Base-by-base conservation (phyloP, 1,140 invertebrate species). In the Hestina assimilis region DNA sequence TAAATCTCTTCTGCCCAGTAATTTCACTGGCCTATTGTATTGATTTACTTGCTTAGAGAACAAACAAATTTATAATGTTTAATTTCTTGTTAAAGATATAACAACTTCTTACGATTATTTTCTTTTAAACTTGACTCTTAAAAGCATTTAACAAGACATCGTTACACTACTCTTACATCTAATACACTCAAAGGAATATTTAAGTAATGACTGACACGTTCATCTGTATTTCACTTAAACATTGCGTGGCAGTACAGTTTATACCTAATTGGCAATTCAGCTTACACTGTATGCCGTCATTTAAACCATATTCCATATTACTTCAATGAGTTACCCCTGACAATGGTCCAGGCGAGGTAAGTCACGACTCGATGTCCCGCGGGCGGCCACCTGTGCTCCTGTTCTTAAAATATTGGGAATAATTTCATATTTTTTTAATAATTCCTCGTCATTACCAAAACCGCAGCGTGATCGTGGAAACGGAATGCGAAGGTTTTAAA, bases 311-410 rank as follows among this genome's bases (percentile, higher is more conserved):
- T 66, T 71, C 65, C 58, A 57, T 66, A 66, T 78, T 72, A 72
- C 70, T 73, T 71, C 68, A 66, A 71, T 66, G 62, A 69, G 64
- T 72, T 68, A 69, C 40, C 63, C 60, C 63, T 72, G 64, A 81
- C 75, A 83, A 83, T 75, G 70, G 69, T 59, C 52, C 42, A 64
- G 61, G 71, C 33, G 33, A 38, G 65, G 78, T 84, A 84, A 87
- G 81, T 87, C 81, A 87, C 81, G 83, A 83, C 72, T 68, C 40
- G 29, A 40, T 21, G 46, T 69, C 72, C 75, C 59, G 68, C 59
- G 69, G 79, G 74, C 74, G 71, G 58, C 72, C 81, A 87, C 81
- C 81, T 87, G 83, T 75, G 79, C 69, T 65, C 56, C 70, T 58
- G 62, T 59, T 66, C 58, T 56, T 21, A 53, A 54, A 64, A 76